Evolutionary conservation across 1,140 invertebrate species (phyloP).

Genomic region (Nephila pilipes): DNA sequence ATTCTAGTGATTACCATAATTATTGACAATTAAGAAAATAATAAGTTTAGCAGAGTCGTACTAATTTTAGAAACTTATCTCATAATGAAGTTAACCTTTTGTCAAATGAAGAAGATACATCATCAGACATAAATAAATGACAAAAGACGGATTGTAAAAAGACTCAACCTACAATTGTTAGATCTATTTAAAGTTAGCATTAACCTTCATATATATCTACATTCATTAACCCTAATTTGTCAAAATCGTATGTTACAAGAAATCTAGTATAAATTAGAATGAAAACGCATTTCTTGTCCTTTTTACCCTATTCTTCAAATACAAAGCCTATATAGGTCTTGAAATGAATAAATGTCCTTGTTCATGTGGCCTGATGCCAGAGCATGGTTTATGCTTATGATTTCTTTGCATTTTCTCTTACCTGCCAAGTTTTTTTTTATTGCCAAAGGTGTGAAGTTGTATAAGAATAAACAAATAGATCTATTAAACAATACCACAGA

Average conservation of each 20-base stretch:
- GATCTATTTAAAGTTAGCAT: too few species aligned
- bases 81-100: too few species aligned
- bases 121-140: too few species aligned
- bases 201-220: too few species aligned
- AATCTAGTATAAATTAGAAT: not conserved
- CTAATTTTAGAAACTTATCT: too few species aligned
- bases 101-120: too few species aligned
- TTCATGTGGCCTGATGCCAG: not conserved
- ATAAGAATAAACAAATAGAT: not conserved
- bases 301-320: not conserved
- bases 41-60: too few species aligned
- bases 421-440: not conserved
- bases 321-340: not conserved
- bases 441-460: not conserved
- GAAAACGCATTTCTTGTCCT: not conserved
- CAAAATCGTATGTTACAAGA: not conserved
- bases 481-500: not conserved
- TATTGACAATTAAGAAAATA: too few species aligned
- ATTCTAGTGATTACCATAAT: too few species aligned
- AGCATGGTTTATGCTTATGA: not conserved
- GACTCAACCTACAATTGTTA: too few species aligned
- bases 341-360: not conserved
- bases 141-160: too few species aligned
- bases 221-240: too few species aligned
- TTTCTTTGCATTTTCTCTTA: not conserved